These are phyloP conservation scores for Ricordea florida DNA, from an alignment of 92 coral and sea anemone species.

Conservation along the genomic window DNA sequence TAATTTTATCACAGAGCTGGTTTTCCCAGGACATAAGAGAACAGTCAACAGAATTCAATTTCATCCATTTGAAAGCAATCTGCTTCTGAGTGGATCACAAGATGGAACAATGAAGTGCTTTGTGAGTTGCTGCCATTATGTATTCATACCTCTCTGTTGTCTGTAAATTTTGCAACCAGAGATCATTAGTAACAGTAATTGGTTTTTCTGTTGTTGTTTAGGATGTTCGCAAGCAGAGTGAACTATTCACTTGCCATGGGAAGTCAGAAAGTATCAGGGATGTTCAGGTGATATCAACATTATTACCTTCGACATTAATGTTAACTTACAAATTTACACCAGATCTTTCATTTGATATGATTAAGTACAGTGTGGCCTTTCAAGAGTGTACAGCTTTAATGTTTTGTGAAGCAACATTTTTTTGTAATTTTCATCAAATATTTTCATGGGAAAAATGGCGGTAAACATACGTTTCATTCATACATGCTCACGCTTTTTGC, in stretches of 20 bases:
- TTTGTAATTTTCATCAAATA: too few relatives aligned
- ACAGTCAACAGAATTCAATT: slow-evolving; percentile 96
- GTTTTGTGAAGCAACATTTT: too few relatives aligned
- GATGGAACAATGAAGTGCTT: slow-evolving; percentile 95
- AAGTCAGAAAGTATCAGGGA: slow-evolving; percentile 90
- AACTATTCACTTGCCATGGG: slow-evolving; percentile 72
- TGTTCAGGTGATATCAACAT: slow-evolving; percentile 68
- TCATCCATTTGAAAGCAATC: slow-evolving; percentile 83
- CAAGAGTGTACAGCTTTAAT: too few relatives aligned
- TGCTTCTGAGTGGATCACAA: slow-evolving; percentile 96
- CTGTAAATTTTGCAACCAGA: too few relatives aligned
- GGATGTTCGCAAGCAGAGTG: slow-evolving; percentile 76
- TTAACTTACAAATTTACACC: too few relatives aligned
- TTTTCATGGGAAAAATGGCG: too few relatives aligned
- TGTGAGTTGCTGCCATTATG: slow-evolving; percentile 60
- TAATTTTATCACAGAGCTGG: slow-evolving; percentile 50
- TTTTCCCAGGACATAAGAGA: slow-evolving; percentile 88
- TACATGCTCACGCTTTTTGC: too few relatives aligned
- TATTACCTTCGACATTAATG: not conserved
- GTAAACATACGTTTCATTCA: too few relatives aligned
- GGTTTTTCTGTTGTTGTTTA: not conserved
- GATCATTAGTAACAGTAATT: too few relatives aligned
- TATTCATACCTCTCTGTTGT: not conserved
- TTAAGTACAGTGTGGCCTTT: too few relatives aligned
- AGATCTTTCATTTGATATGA: too few relatives aligned